phyloP scores from a whole-genome alignment of 2,888 invertebrate species.

The Acanthosepion lycidas region DNA sequence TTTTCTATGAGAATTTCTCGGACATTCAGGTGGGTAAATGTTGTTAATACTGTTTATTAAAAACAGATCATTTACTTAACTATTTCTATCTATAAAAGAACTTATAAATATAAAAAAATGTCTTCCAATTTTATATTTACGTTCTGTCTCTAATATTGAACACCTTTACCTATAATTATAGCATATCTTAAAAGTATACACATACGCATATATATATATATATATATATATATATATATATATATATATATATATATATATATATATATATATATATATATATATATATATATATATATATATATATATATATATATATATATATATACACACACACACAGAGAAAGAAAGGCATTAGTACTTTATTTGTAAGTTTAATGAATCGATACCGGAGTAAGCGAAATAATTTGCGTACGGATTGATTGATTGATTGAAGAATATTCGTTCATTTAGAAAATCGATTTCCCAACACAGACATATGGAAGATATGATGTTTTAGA shows the following conservation, averaged over 20 bases:
- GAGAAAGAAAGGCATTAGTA: background rate
- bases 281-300: background rate
- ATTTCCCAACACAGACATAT: background rate
- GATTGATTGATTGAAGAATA: background rate
- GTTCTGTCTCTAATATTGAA: no score
- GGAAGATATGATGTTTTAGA: background rate
- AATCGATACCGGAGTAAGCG: background rate
- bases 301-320: background rate
- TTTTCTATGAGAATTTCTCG: no score
- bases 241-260: background rate
- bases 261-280: background rate
- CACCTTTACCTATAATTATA: no score
- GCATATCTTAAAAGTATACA: no score
- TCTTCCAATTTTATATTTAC: no score
- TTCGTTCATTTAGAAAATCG: background rate
- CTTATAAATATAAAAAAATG: no score
- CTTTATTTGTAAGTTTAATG: background rate
- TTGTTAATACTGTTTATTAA: no score
- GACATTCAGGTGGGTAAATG: no score
- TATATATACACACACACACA: no score
- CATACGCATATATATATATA: background rate
- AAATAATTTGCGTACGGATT: background rate
- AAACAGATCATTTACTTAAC: no score
- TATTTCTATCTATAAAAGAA: no score
- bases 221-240: background rate